Evolutionary conservation across 2,113 vertebrate genomes (phyloP).

Genomic region (Percopsis transmontana): DNA sequence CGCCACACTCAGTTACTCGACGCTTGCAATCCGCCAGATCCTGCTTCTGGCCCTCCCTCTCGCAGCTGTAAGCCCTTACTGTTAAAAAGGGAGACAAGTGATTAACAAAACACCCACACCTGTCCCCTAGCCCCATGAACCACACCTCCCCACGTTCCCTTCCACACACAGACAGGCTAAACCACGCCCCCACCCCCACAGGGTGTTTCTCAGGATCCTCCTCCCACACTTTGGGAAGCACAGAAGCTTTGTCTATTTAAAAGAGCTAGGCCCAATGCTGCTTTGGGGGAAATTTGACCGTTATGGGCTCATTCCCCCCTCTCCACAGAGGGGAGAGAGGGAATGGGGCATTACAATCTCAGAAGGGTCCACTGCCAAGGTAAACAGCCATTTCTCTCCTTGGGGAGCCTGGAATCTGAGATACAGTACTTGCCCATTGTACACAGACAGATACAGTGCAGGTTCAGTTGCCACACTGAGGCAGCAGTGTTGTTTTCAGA

Average conservation of each 20-base stretch:
- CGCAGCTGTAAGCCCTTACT: no score
- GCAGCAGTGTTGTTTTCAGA: neutral
- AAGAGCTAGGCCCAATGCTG: slow-evolving; percentile 14
- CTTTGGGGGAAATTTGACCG: slow-evolving; percentile 36
- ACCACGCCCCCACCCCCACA: no score
- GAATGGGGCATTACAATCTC: slow-evolving; percentile 45
- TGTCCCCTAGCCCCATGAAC: no score
- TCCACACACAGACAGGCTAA: no score
- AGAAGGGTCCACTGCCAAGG: slow-evolving; percentile 48
- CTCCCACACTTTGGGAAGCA: neutral
- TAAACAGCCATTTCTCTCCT: slow-evolving; percentile 54
- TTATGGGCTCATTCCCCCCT: slow-evolving; percentile 45
- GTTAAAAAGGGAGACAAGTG: no score
- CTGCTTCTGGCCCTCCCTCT: no score
- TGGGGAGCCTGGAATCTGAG: slow-evolving; percentile 32
- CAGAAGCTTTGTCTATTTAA: slow-evolving; percentile 9
- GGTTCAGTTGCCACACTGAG: neutral
- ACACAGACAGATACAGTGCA: slow-evolving; percentile 13
- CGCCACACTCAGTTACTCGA: no score
- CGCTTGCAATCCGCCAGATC: no score
- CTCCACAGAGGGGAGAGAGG: slow-evolving; percentile 29
- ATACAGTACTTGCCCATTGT: slow-evolving; percentile 19
- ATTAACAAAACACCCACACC: no score
- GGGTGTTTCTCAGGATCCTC: neutral
- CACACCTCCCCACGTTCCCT: no score